Percentiles rank a stretch among this genome's conserved stretches.
Evolutionary conservation across 2,888 invertebrate species (phyloP).

Genomic region (Rhodophaea formosa): DNA sequence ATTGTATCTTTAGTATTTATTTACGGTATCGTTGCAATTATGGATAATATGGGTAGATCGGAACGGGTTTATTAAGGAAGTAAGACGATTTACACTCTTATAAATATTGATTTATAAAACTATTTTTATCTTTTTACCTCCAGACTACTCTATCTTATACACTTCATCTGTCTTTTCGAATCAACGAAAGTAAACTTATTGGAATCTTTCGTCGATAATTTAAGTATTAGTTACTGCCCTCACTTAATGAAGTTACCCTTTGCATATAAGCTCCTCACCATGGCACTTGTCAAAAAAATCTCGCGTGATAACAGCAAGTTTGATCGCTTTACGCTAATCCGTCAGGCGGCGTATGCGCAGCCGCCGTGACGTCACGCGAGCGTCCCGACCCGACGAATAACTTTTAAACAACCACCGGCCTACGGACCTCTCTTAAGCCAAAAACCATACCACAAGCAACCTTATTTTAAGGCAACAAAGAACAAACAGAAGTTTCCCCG

Average conservation of each 20-base stretch:
- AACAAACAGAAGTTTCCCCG: neutral
- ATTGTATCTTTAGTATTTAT: too few species aligned
- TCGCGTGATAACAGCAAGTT: constrained; percentile 52
- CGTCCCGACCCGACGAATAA: constrained; percentile 40
- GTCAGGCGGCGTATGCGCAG: constrained; percentile 46
- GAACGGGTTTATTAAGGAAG: too few species aligned
- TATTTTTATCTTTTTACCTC: too few species aligned
- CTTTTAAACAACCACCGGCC: constrained; percentile 6
- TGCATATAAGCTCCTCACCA: constrained; percentile 22
- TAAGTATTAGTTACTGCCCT: neutral
- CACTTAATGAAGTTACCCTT: neutral
- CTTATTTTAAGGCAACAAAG: constrained; percentile 3
- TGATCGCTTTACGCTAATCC: constrained; percentile 55
- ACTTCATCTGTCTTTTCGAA: too few species aligned
- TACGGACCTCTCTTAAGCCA: neutral
- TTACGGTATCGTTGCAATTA: too few species aligned
- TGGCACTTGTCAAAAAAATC: constrained; percentile 39
- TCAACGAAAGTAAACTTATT: too few species aligned
- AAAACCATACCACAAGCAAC: constrained; percentile 4
- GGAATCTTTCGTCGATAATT: too few species aligned
- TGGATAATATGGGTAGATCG: too few species aligned
- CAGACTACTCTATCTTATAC: too few species aligned
- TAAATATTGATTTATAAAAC: too few species aligned
- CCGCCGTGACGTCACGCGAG: constrained; percentile 58
- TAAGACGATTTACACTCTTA: too few species aligned